These are phyloP conservation scores for Brachionus asplanchnoidis DNA, from an alignment of 1,140 invertebrate species.

Conservation along the genomic window DNA sequence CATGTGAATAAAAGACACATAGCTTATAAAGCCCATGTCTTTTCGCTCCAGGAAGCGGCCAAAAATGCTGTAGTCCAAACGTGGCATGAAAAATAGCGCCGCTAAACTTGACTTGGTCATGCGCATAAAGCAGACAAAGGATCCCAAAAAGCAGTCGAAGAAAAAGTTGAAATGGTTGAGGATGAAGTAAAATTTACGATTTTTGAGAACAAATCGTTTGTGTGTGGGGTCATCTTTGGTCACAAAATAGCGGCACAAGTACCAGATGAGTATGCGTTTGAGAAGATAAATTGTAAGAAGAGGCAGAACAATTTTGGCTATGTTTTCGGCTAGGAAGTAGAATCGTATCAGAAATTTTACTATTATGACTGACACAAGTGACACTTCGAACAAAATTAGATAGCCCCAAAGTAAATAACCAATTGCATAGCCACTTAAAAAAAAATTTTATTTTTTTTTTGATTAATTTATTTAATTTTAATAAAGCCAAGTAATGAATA, in stretches of 20 bases:
- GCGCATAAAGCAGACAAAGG: constrained; percentile 31
- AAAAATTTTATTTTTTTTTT: neutral
- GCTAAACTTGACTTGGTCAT: constrained; percentile 32
- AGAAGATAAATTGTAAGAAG: constrained; percentile 10
- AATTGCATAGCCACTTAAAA: constrained; percentile 37
- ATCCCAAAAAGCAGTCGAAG: constrained; percentile 42
- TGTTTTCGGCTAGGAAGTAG: constrained; percentile 2
- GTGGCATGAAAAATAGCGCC: constrained; percentile 20
- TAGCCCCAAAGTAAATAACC: constrained; percentile 42
- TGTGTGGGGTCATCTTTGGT: neutral
- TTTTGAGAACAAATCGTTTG: constrained; percentile 22
- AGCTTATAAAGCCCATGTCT: constrained; percentile 36
- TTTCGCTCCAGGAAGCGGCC: constrained; percentile 31
- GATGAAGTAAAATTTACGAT: constrained; percentile 18
- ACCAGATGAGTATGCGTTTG: constrained; percentile 29
- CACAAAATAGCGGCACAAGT: neutral
- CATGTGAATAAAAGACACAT: constrained; percentile 37
- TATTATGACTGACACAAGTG: neutral
- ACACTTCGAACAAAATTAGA: constrained; percentile 21
- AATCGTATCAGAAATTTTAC: constrained; percentile 20
- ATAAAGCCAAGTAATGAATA: too few relatives aligned
- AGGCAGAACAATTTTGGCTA: constrained; percentile 40
- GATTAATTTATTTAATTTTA: neutral
- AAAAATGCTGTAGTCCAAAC: constrained; percentile 41
- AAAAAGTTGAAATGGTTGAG: constrained; percentile 42